phyloP scores from a whole-genome alignment of 1,140 invertebrate species.

The Diachasmimorpha longicaudata region DNA sequence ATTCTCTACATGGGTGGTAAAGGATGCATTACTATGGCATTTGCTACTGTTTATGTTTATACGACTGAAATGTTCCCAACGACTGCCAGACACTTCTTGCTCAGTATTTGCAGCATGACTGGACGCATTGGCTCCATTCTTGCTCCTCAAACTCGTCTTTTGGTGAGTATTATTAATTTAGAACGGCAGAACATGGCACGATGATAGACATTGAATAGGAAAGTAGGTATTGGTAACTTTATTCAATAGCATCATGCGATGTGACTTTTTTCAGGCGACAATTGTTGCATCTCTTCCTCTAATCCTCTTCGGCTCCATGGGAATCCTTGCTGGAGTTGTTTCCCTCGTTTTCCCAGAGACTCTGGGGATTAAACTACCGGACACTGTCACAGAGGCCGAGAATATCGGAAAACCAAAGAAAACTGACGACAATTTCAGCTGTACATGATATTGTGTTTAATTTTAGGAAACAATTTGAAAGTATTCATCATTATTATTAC shows the following conservation, averaged over 20 bases:
- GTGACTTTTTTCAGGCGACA: slow-evolving; percentile 53
- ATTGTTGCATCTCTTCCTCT: slow-evolving; percentile 67
- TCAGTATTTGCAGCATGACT: slow-evolving; percentile 74
- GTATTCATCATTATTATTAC: neutral
- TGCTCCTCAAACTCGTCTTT: slow-evolving; percentile 71
- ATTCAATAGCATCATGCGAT: neutral
- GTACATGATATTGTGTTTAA: neutral
- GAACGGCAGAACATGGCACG: too few species aligned
- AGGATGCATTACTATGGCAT: slow-evolving; percentile 73
- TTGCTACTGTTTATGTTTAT: slow-evolving; percentile 74
- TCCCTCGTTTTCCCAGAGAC: slow-evolving; percentile 75
- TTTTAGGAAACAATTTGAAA: neutral
- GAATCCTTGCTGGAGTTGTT: slow-evolving; percentile 67
- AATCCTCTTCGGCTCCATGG: slow-evolving; percentile 71
- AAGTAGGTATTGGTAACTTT: too few species aligned
- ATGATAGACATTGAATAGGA: neutral
- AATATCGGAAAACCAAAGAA: slow-evolving; percentile 56
- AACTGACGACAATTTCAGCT: neutral
- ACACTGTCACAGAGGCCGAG: slow-evolving; percentile 74
- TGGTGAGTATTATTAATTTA: slow-evolving; percentile 61
- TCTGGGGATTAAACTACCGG: slow-evolving; percentile 69
- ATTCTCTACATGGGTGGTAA: slow-evolving; percentile 75
- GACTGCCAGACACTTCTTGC: slow-evolving; percentile 67
- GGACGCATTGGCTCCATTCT: slow-evolving; percentile 73
- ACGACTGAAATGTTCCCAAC: slow-evolving; percentile 79